Evolutionary conservation across 2,888 invertebrate genomes (phyloP).

Genomic region (Dascillus cervinus): DNA sequence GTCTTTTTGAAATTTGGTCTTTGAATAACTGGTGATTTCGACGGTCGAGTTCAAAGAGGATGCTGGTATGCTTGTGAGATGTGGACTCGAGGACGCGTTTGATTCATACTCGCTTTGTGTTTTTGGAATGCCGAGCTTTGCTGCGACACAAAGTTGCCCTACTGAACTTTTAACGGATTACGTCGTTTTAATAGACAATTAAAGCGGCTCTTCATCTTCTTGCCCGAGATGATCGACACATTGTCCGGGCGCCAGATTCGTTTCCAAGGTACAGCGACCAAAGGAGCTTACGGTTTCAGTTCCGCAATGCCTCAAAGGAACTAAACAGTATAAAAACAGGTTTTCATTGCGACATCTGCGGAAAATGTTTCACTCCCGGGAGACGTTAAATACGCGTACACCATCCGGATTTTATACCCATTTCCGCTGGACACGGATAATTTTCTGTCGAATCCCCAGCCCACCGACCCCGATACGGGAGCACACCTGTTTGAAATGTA

Average conservation of each 20-base stretch:
- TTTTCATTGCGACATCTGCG: constrained; percentile 31
- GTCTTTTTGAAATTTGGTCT: constrained; percentile 15
- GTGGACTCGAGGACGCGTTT: constrained; percentile 14
- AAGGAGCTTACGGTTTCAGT: constrained; percentile 21
- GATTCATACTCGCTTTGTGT: constrained; percentile 14
- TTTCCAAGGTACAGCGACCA: no score
- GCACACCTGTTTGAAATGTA: no score
- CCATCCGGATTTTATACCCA: constrained; percentile 13
- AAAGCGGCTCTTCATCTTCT: constrained; percentile 16
- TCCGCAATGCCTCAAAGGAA: constrained; percentile 22
- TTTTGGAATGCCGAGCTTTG: constrained; percentile 20
- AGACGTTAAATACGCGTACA: constrained; percentile 18
- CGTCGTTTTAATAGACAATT: constrained; percentile 18
- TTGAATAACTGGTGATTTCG: no score
- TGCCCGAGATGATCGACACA: constrained; percentile 5
- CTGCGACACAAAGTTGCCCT: constrained; percentile 20
- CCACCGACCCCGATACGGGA: no score
- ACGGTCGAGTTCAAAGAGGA: no score
- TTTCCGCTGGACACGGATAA: constrained; percentile 10
- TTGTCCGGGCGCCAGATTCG: background rate
- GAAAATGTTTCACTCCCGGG: constrained; percentile 22
- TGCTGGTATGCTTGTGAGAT: constrained; percentile 14
- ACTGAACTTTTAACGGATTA: constrained; percentile 18
- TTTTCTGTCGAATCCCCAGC: no score
- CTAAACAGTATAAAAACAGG: constrained; percentile 32